phyloP scores from a whole-genome alignment of 2,113 vertebrate species.

The Patagioenas fasciata region DNA sequence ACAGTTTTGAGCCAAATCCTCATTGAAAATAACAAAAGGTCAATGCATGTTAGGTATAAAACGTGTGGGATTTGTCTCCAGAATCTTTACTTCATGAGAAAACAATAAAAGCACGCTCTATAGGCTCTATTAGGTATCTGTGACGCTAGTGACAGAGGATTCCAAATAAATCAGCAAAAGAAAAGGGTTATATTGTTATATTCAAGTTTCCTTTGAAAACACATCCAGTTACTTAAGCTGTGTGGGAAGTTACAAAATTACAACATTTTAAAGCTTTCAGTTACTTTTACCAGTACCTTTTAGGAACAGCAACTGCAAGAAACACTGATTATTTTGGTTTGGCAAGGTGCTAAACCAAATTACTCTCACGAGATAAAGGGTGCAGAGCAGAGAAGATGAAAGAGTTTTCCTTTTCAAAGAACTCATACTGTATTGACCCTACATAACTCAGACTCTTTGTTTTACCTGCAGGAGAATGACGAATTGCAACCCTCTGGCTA shows the following conservation, averaged over 20 bases:
- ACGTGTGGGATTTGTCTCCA: neutral
- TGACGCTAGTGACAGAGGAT: neutral
- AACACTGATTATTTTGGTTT: neutral
- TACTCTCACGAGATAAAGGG: neutral
- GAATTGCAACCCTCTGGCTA: neutral
- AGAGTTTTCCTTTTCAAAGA: neutral
- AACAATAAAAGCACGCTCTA: neutral
- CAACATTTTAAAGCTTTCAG: neutral
- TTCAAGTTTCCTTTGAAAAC: neutral
- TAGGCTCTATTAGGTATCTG: accelerated
- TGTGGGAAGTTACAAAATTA: neutral
- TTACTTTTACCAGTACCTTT: neutral
- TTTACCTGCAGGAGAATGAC: neutral
- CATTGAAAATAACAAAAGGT: neutral
- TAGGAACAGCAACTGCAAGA: neutral
- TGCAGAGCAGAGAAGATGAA: neutral
- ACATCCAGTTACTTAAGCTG: neutral
- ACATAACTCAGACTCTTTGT: neutral
- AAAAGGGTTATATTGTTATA: neutral
- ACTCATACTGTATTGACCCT: neutral
- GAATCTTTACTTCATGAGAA: neutral
- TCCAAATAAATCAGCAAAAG: neutral
- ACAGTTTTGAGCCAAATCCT: neutral
- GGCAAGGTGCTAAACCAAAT: neutral
- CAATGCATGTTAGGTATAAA: neutral